Conservation (phyloP, 1,140 invertebrate species). For the Hydropsyche tenuis region DNA sequence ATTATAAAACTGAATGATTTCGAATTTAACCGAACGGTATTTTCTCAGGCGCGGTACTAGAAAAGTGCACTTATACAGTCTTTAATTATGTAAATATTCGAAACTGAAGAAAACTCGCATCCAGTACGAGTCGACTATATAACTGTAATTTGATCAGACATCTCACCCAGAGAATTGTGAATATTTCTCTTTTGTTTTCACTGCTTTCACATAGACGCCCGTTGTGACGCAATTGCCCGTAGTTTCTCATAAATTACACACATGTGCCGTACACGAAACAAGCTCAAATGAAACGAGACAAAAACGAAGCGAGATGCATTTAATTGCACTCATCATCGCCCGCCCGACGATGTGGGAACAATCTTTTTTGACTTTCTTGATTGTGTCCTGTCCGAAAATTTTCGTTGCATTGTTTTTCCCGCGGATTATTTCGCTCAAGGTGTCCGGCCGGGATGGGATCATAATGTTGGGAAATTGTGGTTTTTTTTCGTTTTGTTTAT, state of each 20-base stretch:
- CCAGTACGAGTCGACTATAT: too few relatives aligned
- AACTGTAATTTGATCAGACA: background rate
- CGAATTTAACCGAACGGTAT: too few relatives aligned
- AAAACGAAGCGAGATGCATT: slow-evolving; percentile 31
- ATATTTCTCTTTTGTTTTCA: slow-evolving; percentile 18
- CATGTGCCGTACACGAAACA: slow-evolving; percentile 20
- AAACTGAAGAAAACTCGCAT: too few relatives aligned
- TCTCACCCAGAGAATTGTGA: background rate
- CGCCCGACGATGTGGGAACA: slow-evolving; percentile 7
- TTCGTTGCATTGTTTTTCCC: background rate
- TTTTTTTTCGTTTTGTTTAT: slow-evolving; percentile 19
- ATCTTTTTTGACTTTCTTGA: too few relatives aligned
- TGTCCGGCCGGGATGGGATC: slow-evolving; percentile 36
- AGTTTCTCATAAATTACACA: slow-evolving; percentile 30
- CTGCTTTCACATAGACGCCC: slow-evolving; percentile 18
- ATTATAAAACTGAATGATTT: too few relatives aligned
- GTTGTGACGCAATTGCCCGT: background rate
- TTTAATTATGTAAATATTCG: too few relatives aligned
- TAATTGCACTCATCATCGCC: slow-evolving; percentile 31
- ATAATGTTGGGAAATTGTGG: slow-evolving; percentile 44
- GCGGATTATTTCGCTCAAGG: slow-evolving; percentile 2
- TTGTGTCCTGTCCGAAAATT: too few relatives aligned
- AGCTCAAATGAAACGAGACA: background rate
- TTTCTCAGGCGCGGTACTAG: too few relatives aligned
- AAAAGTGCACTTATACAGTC: too few relatives aligned